Percentiles rank a stretch among this genome's conserved stretches.
Conservation (phyloP, 2,113 vertebrate species). For the Elachura formosa region DNA sequence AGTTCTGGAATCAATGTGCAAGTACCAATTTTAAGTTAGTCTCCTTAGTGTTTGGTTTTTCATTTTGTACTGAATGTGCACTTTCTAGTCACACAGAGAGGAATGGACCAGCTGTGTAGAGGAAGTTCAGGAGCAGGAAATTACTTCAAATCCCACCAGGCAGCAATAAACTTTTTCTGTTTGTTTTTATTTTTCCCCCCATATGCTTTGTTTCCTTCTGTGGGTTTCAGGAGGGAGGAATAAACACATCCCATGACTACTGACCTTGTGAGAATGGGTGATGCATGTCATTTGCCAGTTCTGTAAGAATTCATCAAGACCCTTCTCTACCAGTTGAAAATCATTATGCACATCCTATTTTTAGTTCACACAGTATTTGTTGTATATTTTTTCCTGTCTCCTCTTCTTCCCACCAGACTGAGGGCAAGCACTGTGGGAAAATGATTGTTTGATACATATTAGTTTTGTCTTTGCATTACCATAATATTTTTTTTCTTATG, state of each 20-base stretch:
- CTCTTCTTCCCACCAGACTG: background rate
- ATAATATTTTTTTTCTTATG: background rate
- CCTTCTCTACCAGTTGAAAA: background rate
- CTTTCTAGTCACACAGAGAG: background rate
- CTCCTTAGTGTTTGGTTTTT: background rate
- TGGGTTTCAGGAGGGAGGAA: background rate
- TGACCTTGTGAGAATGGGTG: background rate
- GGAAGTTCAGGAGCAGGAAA: background rate
- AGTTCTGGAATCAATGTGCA: background rate
- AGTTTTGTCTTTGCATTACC: background rate
- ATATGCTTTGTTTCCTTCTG: background rate
- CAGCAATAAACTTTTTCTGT: background rate
- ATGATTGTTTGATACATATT: background rate
- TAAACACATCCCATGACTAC: background rate
- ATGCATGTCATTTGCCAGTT: background rate
- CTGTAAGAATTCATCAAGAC: background rate
- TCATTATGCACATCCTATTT: background rate
- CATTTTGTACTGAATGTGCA: background rate
- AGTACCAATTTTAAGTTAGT: background rate
- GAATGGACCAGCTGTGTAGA: background rate
- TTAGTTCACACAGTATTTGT: background rate
- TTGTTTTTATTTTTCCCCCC: accelerated
- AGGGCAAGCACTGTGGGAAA: constrained; percentile 10
- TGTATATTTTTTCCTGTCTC: background rate
- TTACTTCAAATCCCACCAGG: background rate